Conservation (phyloP, 1,140 invertebrate genomes). For the Anastatus disparis region DNA sequence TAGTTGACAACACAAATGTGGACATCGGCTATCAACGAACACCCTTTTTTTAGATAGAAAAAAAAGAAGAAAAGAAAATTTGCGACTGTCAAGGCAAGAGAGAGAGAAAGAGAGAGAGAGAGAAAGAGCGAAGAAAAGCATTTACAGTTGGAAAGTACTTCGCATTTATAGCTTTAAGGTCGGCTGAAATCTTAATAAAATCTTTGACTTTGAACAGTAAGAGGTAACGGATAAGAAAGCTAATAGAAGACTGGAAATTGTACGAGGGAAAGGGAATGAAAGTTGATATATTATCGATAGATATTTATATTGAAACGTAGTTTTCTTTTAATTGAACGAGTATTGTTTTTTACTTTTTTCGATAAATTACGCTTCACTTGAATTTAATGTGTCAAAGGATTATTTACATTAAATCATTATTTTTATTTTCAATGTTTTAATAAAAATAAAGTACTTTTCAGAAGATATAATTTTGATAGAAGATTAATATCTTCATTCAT, state of each 20-base stretch:
- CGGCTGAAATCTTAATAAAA: slow-evolving; percentile 66
- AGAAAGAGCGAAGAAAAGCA: slow-evolving; percentile 46
- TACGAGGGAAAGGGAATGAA: not conserved
- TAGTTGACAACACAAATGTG: too few species aligned
- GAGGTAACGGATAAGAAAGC: slow-evolving; percentile 32
- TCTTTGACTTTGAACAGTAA: slow-evolving; percentile 45
- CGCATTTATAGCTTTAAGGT: slow-evolving; percentile 62
- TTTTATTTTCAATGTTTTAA: too few species aligned
- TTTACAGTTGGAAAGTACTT: slow-evolving; percentile 49
- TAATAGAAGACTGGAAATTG: not conserved
- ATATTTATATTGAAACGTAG: not conserved
- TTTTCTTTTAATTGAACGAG: not conserved
- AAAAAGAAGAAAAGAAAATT: too few species aligned
- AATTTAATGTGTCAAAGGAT: too few species aligned
- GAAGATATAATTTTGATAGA: too few species aligned
- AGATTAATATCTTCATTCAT: too few species aligned
- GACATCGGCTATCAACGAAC: slow-evolving; percentile 57
- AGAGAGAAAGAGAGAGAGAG: slow-evolving; percentile 52
- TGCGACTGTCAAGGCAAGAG: too few species aligned
- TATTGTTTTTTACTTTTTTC: too few species aligned
- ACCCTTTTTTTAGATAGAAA: too few species aligned
- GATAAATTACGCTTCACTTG: too few species aligned
- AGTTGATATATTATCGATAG: not conserved
- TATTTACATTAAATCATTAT: too few species aligned
- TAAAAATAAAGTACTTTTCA: too few species aligned